Conservation (phyloP, 2,113 vertebrate genomes). For the Xyliphius kryptos region DNA sequence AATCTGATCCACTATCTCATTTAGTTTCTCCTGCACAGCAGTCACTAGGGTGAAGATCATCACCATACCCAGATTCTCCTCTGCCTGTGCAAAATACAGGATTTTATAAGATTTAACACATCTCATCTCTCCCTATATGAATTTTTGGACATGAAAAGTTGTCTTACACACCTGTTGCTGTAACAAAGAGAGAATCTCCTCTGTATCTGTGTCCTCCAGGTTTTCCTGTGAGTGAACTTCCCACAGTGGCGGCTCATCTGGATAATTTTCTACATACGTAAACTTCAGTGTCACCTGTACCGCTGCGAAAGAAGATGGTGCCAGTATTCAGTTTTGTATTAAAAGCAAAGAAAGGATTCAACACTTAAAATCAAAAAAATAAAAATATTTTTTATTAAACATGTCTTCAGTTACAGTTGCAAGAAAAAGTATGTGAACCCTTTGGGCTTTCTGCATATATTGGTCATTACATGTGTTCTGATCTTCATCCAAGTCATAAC, state of each 20-base stretch:
- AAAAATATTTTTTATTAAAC: no score
- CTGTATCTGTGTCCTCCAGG: conserved; percentile 77
- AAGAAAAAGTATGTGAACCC: no score
- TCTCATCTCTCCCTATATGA: no score
- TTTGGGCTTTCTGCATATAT: no score
- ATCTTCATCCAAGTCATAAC: no score
- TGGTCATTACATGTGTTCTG: no score
- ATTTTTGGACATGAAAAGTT: no score
- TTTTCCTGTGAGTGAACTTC: conserved; percentile 90
- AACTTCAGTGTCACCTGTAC: conserved; percentile 89
- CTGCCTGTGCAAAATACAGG: conserved; percentile 61
- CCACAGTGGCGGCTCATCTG: conserved; percentile 86
- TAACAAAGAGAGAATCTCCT: conserved; percentile 75
- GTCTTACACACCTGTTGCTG: conserved; percentile 76
- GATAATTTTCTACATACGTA: conserved; percentile 90
- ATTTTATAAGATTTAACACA: no score
- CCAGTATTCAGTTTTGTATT: no score
- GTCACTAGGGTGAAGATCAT: conserved; percentile 98
- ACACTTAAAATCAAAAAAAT: no score
- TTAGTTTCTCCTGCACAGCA: conserved; percentile 92
- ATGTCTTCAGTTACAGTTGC: no score
- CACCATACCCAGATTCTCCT: conserved; percentile 95
- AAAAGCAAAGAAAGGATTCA: no score
- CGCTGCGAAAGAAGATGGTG: conserved; percentile 61
- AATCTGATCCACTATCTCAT: conserved; percentile 90